phyloP scores from a whole-genome alignment of 2,888 invertebrate species.

The Strigamia transsilvanica region DNA sequence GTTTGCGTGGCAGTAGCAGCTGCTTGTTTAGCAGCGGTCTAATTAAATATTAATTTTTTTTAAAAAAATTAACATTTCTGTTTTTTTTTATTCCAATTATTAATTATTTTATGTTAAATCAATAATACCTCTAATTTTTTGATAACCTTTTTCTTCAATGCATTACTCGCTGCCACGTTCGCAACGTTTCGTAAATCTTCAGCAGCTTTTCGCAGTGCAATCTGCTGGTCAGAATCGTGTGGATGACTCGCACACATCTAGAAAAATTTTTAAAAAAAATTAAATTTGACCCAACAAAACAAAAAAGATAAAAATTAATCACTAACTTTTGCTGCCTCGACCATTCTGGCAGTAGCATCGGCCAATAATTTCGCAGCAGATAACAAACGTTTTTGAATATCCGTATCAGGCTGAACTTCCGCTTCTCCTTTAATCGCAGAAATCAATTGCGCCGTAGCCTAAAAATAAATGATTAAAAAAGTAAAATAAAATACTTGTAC shows the following conservation, averaged over 20 bases:
- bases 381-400: conserved; percentile 85
- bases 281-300: not conserved
- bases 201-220: conserved; percentile 84
- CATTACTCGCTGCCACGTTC: conserved; percentile 85
- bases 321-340: conserved; percentile 84
- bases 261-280: conserved; percentile 57
- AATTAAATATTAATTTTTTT: not conserved
- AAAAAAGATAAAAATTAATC: not conserved
- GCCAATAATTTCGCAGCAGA: conserved; percentile 94
- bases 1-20: conserved; percentile 90
- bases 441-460: conserved; percentile 90
- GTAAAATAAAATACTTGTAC: not conserved
- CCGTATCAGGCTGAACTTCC: conserved; percentile 84
- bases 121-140: conserved; percentile 68
- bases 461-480: conserved; percentile 54
- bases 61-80: not conserved
- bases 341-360: conserved; percentile 96
- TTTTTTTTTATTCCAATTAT: not conserved
- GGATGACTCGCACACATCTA: conserved; percentile 84
- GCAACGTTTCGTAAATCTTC: conserved; percentile 89
- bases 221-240: conserved; percentile 83
- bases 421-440: conserved; percentile 95
- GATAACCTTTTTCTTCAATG: conserved; percentile 77
- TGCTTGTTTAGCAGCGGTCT: conserved; percentile 79
- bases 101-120: not conserved